A percentile compares a stretch with the other conserved stretches of the same genome.
Evolutionary conservation across 2,888 invertebrate species (phyloP).

Genomic region (Hirtodrosophila histrioides): DNA sequence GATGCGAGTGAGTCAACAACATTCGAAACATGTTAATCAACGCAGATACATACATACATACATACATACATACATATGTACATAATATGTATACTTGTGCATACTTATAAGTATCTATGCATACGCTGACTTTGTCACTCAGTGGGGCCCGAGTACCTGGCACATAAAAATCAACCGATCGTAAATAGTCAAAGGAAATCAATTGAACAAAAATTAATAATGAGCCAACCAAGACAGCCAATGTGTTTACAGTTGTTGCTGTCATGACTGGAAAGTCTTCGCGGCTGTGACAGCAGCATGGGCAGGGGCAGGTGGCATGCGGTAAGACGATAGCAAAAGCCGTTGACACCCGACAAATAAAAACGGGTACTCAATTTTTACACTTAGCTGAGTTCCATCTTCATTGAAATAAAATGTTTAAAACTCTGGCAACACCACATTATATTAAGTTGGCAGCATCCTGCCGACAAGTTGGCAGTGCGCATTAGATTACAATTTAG

Average conservation of each 20-base stretch:
- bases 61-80: constrained; percentile 10
- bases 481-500: too few species aligned
- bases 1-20: constrained; percentile 33
- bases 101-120: constrained; percentile 4
- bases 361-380: constrained; percentile 5
- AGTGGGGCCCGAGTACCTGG: constrained; percentile 7
- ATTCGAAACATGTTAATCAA: constrained; percentile 58
- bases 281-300: too few species aligned
- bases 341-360: constrained; percentile 30
- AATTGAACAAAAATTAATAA: constrained; percentile 74
- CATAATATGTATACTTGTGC: too few species aligned
- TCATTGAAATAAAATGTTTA: too few species aligned
- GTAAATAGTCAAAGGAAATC: constrained; percentile 69
- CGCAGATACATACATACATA: constrained; percentile 19
- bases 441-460: too few species aligned
- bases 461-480: too few species aligned
- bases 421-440: too few species aligned
- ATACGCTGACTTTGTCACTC: constrained; percentile 17
- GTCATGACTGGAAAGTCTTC: constrained; percentile 2
- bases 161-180: constrained; percentile 39
- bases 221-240: constrained; percentile 28
- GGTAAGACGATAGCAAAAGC: background rate
- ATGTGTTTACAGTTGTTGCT: constrained; percentile 33
- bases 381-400: too few species aligned
- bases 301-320: too few species aligned